Evolutionary conservation across 1,140 invertebrate genomes (phyloP).

Genomic region (Philaenus spumarius): DNA sequence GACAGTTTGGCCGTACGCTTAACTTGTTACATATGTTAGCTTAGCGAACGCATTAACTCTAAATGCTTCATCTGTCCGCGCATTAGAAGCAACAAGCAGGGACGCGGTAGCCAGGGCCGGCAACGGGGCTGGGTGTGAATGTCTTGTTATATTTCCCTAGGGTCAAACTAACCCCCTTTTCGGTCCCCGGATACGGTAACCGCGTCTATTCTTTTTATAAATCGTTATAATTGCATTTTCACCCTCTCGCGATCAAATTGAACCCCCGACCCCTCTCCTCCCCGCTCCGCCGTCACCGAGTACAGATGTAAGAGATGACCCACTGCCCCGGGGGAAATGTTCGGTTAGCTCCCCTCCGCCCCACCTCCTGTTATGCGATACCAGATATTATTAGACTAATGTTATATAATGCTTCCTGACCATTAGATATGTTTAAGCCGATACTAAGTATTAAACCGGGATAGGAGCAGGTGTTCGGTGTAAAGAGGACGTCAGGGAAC

Average conservation of each 20-base stretch:
- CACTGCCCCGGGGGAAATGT: conserved; percentile 1
- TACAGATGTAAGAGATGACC: not conserved
- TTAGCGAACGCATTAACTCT: not conserved
- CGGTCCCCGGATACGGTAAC: not conserved
- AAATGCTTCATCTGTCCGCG: not conserved
- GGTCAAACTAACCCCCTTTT: conserved; percentile 9
- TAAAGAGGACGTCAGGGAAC: too few relatives aligned
- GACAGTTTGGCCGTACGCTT: too few relatives aligned
- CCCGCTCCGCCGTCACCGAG: not conserved
- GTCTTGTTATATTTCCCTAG: conserved; percentile 8
- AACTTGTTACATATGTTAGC: too few relatives aligned
- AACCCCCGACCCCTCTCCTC: too few relatives aligned
- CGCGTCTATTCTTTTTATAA: conserved; percentile 13
- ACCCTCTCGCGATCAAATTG: not conserved
- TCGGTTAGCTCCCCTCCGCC: not conserved
- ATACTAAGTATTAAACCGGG: too few relatives aligned
- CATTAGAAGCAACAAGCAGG: not conserved
- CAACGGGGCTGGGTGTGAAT: conserved; percentile 6
- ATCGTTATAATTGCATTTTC: conserved; percentile 14
- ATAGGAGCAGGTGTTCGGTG: too few relatives aligned
- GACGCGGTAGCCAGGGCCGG: not conserved
- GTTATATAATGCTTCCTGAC: too few relatives aligned
- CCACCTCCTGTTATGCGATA: too few relatives aligned
- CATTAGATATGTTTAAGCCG: too few relatives aligned
- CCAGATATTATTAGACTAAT: too few relatives aligned